A percentile compares a stretch with the other conserved stretches of the same genome.
phyloP scores from a whole-genome alignment of 1,140 invertebrate species.

The Cotesia chilonis region DNA sequence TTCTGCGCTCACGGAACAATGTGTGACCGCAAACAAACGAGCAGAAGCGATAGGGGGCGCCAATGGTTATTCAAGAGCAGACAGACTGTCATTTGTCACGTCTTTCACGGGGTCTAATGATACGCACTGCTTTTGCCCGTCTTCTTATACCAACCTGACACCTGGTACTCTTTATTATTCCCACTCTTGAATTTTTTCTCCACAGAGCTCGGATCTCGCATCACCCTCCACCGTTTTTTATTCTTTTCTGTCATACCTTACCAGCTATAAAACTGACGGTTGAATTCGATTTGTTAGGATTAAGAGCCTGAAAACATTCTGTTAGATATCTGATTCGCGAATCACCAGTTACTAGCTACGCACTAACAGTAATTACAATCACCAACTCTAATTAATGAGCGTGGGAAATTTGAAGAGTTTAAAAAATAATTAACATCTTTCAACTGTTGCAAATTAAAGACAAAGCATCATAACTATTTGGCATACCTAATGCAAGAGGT shows the following conservation, averaged over 20 bases:
- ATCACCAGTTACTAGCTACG: too few species aligned
- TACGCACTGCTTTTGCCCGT: constrained; percentile 65
- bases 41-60: constrained; percentile 63
- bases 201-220: constrained; percentile 10
- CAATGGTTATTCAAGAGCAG: constrained; percentile 60
- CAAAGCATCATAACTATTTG: too few species aligned
- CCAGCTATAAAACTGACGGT: constrained; percentile 47
- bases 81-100: constrained; percentile 66
- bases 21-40: constrained; percentile 66
- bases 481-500: too few species aligned
- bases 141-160: constrained; percentile 56
- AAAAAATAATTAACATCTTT: neutral
- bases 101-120: constrained; percentile 65
- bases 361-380: too few species aligned
- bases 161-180: constrained; percentile 59
- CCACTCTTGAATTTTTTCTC: constrained; percentile 29
- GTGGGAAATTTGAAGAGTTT: constrained; percentile 7
- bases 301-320: constrained; percentile 44
- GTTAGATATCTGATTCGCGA: too few species aligned
- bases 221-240: constrained; percentile 24
- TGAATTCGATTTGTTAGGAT: constrained; percentile 65
- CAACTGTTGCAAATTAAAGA: too few species aligned
- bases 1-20: constrained; percentile 48
- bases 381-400: neutral
- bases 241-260: constrained; percentile 29